A percentile compares a stretch with the other conserved stretches of the same genome.
Conservation (phyloP, 1,140 invertebrate species). For the Brachystomella parvula region DNA sequence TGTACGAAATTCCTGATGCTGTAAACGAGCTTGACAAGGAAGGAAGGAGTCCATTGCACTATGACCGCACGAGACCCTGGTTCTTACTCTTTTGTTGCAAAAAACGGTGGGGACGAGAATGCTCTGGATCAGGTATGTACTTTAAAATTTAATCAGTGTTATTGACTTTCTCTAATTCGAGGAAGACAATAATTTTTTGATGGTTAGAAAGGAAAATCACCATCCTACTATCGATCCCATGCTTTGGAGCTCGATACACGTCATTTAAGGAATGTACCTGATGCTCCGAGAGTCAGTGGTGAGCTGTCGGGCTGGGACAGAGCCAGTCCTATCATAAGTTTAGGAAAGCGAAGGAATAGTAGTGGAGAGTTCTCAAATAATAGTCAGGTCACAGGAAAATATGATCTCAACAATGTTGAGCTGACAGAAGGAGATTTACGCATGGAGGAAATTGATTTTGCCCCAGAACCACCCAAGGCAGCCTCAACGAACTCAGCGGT, state of each 20-base stretch:
- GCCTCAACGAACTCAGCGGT: too few species aligned
- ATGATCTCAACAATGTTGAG: conserved; percentile 25
- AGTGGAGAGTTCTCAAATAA: not conserved
- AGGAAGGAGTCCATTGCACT: conserved; percentile 83
- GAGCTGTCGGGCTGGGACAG: conserved; percentile 32
- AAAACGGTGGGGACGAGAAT: conserved; percentile 66
- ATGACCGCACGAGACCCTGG: conserved; percentile 65
- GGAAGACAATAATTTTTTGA: conserved; percentile 19
- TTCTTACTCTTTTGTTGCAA: conserved; percentile 62
- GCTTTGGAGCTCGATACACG: conserved; percentile 61
- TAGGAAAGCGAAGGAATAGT: not conserved
- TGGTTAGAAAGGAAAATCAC: conserved; percentile 68
- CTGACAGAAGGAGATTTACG: not conserved
- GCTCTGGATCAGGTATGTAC: conserved; percentile 68
- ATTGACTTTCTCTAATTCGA: conserved; percentile 3
- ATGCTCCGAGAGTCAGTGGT: conserved; percentile 55
- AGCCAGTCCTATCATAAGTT: conserved; percentile 4
- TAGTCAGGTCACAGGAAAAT: conserved; percentile 16
- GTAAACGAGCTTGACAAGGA: conserved; percentile 63
- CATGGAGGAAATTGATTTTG: conserved; percentile 3
- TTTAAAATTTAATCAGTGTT: not conserved
- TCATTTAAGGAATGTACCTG: conserved; percentile 60
- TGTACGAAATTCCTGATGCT: conserved; percentile 58
- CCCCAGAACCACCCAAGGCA: conserved; percentile 38
- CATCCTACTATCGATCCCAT: conserved; percentile 67